Evolutionary conservation across 2,888 invertebrate genomes (phyloP), one percentile per base, ranked within the genome.

Genomic region (Odontomyia ornata): DNA sequence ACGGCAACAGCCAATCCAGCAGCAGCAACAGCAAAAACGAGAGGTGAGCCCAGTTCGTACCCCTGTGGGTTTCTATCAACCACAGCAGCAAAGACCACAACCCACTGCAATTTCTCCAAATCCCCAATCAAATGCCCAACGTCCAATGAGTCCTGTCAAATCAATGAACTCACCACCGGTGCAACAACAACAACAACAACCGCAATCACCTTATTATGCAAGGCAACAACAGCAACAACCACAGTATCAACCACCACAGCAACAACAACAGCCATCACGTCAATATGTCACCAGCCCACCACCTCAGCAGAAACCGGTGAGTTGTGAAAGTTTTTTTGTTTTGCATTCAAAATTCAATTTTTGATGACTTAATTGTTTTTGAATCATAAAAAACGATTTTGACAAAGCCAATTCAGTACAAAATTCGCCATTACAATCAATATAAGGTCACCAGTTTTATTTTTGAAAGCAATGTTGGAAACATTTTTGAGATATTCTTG

Each of bases 71-170:
- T 80, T 81, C 76, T 81, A 77, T 72, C 84, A 82, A 77, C 52
- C 4, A 36, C 76, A 75, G 1, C 75, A 76, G 47, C 75, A 75
- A 75, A 64, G 65, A 43, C 76, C 47, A 52, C 77, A 76, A 21
- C 76, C 57, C 30, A 30, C 64, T 5, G 18, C 27, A 2, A 21
- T 21, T 1, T 36, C 60, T 21, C 57, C 85, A 78, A 86, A 86
- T 78, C 77, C 80, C 47, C 79, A 77, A 46, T 80, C 78, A 76
- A 80, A 77, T 78, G 77, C 77, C 28, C 81, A 76, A 62, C 81
- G 78, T 76, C 80, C 79, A 88, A 88, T 81, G 88, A 89, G n/a
- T 80, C 87, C 88, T 77, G 77, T 80, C 28, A 80, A 77, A 28
- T 76, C 60, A 56, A 73, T 75, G 56, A 77, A 56, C 27, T 52